A percentile compares a stretch with the other conserved stretches of the same genome.
phyloP scores from a whole-genome alignment of 1,140 invertebrate species.

The Steinernema khuongi region DNA sequence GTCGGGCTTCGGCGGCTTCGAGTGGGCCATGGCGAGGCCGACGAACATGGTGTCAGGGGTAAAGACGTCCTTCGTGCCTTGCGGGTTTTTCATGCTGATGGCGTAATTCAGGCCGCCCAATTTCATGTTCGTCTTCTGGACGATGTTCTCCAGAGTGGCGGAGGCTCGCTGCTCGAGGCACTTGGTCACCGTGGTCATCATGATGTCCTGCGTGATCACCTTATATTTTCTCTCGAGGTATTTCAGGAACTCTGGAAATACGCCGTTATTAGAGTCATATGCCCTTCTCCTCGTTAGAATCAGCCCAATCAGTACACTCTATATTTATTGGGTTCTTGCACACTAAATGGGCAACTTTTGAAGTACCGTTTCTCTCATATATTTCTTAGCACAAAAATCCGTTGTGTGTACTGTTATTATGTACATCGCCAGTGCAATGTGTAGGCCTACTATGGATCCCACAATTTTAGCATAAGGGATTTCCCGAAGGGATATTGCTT shows the following conservation, averaged over 20 bases:
- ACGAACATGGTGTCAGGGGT: constrained; percentile 23
- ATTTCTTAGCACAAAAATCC: too few relatives aligned
- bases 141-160: constrained; percentile 31
- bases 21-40: constrained; percentile 33
- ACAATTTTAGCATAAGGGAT: too few relatives aligned
- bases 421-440: too few relatives aligned
- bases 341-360: too few relatives aligned
- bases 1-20: constrained; percentile 21
- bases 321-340: too few relatives aligned
- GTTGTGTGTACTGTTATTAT: too few relatives aligned
- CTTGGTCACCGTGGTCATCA: background rate
- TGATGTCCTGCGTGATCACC: constrained; percentile 13
- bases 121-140: constrained; percentile 41
- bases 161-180: background rate
- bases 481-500: too few relatives aligned
- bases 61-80: background rate
- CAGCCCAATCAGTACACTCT: too few relatives aligned
- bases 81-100: background rate
- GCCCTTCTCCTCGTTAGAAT: too few relatives aligned
- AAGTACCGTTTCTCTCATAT: too few relatives aligned
- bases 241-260: background rate
- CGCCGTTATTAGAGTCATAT: background rate
- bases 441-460: too few relatives aligned
- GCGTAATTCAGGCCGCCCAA: constrained; percentile 41
- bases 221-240: constrained; percentile 23